Percentiles rank a stretch among this genome's conserved stretches.
phyloP scores from a whole-genome alignment of 2,113 vertebrate genomes.

The Oxyura jamaicensis region DNA sequence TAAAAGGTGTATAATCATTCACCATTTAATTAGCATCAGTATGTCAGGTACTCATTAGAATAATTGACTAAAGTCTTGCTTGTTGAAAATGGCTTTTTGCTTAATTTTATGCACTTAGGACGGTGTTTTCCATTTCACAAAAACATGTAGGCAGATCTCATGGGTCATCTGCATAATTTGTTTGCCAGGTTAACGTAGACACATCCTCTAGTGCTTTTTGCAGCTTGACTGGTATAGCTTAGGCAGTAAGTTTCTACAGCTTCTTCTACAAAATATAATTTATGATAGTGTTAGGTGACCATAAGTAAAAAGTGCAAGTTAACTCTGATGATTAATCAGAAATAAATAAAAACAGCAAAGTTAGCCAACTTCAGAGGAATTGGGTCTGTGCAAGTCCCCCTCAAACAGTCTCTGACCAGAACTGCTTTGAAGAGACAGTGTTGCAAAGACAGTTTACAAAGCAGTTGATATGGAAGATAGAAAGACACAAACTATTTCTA shows the following conservation, averaged over 20 bases:
- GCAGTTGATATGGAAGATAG: neutral
- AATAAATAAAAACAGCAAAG: accelerated
- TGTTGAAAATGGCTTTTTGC: constrained; percentile 16
- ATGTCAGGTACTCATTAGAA: constrained; percentile 50
- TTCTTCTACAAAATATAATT: neutral
- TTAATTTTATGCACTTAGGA: constrained; percentile 5
- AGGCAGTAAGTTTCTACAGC: neutral
- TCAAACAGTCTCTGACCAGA: accelerated
- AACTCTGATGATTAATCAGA: neutral
- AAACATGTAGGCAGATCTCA: neutral
- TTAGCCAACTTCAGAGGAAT: neutral
- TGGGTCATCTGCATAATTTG: neutral
- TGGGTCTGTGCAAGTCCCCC: neutral
- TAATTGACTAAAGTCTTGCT: constrained; percentile 40
- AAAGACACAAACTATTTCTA: neutral
- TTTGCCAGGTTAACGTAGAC: neutral
- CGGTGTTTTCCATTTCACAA: too few relatives aligned
- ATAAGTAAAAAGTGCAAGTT: accelerated
- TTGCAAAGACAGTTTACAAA: neutral
- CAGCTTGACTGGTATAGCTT: neutral
- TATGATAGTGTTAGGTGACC: neutral
- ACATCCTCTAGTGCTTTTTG: neutral
- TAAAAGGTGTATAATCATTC: constrained; percentile 34
- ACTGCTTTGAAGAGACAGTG: neutral
- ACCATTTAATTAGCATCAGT: constrained; percentile 47